Conservation (phyloP, 2,888 invertebrate species). For the Gerris lacustris region DNA sequence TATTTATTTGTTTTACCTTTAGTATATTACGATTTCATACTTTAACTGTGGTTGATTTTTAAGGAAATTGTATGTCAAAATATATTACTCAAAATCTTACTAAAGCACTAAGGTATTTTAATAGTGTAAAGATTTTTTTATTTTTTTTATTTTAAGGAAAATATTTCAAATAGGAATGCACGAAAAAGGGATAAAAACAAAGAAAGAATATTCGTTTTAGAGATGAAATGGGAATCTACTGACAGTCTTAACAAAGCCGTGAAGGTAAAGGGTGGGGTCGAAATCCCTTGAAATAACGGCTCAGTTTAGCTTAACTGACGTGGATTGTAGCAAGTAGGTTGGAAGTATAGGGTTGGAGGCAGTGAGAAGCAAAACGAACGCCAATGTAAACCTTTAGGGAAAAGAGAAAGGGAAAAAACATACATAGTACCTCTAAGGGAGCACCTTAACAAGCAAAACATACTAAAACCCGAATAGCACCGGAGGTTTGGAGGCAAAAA, state of each 20-base stretch:
- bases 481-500: not conserved
- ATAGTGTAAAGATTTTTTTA: not conserved
- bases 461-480: not conserved
- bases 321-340: not conserved
- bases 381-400: too few species aligned
- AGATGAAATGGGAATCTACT: not conserved
- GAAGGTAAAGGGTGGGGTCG: not conserved
- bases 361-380: not conserved
- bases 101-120: too few species aligned
- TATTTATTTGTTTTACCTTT: too few species aligned
- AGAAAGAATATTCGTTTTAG: too few species aligned
- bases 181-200: not conserved
- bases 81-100: too few species aligned
- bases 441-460: slow-evolving; percentile 1
- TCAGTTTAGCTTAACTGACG: not conserved
- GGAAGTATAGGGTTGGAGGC: not conserved
- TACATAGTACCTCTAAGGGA: not conserved
- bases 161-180: not conserved
- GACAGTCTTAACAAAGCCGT: not conserved
- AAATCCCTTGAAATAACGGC: slow-evolving; percentile 1
- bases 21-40: too few species aligned
- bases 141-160: not conserved
- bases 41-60: too few species aligned
- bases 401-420: too few species aligned
- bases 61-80: too few species aligned